A percentile compares a stretch with the other conserved stretches of the same genome.
Conservation (phyloP, 2,797 vertebrate genomes). For the Platalea minor region DNA sequence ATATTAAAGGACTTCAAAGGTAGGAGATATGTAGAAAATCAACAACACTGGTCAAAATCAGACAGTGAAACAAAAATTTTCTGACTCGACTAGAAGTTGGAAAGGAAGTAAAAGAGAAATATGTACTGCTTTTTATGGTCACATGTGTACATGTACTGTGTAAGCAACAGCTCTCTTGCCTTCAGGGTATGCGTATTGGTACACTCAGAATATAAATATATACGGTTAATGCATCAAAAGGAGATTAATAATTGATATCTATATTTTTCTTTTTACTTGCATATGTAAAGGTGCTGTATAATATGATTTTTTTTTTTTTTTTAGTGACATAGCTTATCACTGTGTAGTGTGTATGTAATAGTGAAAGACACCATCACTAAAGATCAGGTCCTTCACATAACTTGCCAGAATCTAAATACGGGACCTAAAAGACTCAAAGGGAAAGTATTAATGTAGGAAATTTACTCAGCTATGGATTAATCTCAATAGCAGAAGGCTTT, state of each 20-base stretch:
- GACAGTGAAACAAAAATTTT: neutral
- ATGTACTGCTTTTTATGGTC: neutral
- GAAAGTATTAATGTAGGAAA: neutral
- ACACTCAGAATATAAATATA: neutral
- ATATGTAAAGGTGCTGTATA: neutral
- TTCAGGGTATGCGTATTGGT: neutral
- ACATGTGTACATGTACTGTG: neutral
- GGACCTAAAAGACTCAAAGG: neutral
- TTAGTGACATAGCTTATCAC: neutral
- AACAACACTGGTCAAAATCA: neutral
- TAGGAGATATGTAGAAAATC: neutral
- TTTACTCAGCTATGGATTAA: neutral
- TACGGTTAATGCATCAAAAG: neutral
- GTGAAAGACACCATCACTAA: neutral
- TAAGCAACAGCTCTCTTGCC: neutral
- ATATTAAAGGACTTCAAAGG: constrained; percentile 20
- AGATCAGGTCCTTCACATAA: neutral
- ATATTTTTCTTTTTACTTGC: neutral
- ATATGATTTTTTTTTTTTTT: neutral
- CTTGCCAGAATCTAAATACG: neutral
- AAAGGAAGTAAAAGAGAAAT: constrained; percentile 12
- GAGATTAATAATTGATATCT: neutral
- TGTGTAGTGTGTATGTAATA: neutral
- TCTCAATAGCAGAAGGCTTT: neutral
- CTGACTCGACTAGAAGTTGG: neutral